Evolutionary conservation across 2,888 invertebrate species (phyloP), one percentile per base, ranked within the genome.

Genomic region (Drosophila stalkeri): DNA sequence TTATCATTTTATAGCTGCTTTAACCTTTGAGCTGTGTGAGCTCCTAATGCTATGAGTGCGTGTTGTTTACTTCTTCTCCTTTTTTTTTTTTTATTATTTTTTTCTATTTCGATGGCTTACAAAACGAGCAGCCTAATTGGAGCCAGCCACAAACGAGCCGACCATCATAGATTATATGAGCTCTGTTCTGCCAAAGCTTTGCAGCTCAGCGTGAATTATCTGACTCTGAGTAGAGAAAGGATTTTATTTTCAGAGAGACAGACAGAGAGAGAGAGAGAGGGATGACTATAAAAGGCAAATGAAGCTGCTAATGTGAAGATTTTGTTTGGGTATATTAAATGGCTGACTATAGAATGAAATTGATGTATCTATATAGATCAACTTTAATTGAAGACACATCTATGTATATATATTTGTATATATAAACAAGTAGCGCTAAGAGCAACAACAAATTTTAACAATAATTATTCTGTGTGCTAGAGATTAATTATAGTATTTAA

Each of bases 1-100:
- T 90, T 89, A 79, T 86, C 78, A 74, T 75, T 90, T 90, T 90
- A 88, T 90, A 63, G 90, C 61, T 43, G 79, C 56, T 73, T 90
- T 88, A 86, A 90, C 87, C 86, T 86, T 89, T 70, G 74, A 49
- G 72, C 75, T 64, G 14, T 9, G 27, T 1, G 27, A 4, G 35
- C 35, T 46, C 67, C 73, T 79, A 89, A 89, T 88, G 82, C 69
- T 68, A 70, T 59, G 80, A 84, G 90, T 84, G 84, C 90, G 90
- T 90, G 84, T 74, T 72, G 68, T 61, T 67, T 70, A 75, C 72
- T 71, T 31, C 27, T 27, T 27, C 6, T 27, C 6, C 6, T 27
- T 27, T 27, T 27, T 27, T 27, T 27, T 23, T 3, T 23, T 23
- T 27, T 27, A 27, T 27, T 46, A 23, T 46, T 46, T 12, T 9